Evolutionary conservation across 2,797 vertebrate species (phyloP), one percentile per base, ranked within the genome.

Genomic region (Megalops cyprinoides): DNA sequence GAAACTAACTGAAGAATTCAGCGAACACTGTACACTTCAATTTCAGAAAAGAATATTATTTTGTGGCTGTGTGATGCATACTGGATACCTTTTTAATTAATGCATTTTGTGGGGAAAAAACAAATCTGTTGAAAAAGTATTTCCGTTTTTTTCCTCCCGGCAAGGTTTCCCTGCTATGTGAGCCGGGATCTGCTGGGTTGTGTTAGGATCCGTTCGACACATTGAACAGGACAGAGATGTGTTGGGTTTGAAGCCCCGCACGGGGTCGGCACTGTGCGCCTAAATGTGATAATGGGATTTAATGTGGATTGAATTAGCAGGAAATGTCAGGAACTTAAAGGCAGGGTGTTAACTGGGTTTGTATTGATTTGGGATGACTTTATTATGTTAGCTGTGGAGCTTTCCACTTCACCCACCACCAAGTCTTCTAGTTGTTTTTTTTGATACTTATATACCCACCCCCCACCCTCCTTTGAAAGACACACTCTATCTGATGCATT

Each of bases 341-440:
- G 81, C 80, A 76, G 82, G 83, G 77, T 83, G 83, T 85, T 79
- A 81, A 87, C 79, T 34, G 58, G 80, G 74, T 84, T 86, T 84
- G 55, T 83, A 85, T 88, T 85, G 83, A 88, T 88, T 82, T 84
- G 79, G 82, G 80, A 84, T 80, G 81, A 76, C 81, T 85, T 44
- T 82, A 83, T 85, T 84, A 75, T 42, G 77, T 84, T 78, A 82
- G 75, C 80, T 60, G 67, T 56, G 75, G 25, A 53, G 31, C 60
- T 82, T 42, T 81, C 83, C 81, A 78, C 49, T 81, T 86, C 81
- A 80, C 78, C 74, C 75, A 71, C 74, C 79, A 60, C 34, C 77
- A 73, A 67, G 60, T 81, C 46, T 82, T 82, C 74, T 51, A n/a
- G 67, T 49, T 76, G 77, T 82, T 81, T 79, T 20, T 73, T 79